These are phyloP conservation scores for Callyntrura guangdongensis DNA, from an alignment of 2,888 invertebrate genomes.

Conservation along the genomic window DNA sequence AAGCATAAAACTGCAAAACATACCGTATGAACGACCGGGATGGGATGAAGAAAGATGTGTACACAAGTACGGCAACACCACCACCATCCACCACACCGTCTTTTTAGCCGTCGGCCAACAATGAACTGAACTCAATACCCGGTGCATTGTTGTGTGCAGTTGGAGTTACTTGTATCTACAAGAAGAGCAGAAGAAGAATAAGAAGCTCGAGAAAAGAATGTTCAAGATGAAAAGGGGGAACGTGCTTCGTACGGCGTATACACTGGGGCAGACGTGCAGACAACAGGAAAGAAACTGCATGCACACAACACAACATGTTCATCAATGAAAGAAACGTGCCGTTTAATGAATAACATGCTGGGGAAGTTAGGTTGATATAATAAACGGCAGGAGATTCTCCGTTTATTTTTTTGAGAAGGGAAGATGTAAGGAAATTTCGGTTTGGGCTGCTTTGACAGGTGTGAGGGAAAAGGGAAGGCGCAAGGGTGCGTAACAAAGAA, in stretches of 20 bases:
- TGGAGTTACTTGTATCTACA: background rate
- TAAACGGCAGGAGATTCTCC: background rate
- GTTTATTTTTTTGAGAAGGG: background rate
- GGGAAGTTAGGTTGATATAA: background rate
- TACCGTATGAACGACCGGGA: slow-evolving; percentile 29
- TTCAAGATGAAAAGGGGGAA: slow-evolving; percentile 34
- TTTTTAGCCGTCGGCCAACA: background rate
- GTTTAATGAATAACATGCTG: background rate
- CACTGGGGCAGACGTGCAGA: background rate
- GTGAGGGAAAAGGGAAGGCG: background rate
- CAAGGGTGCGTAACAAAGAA: background rate
- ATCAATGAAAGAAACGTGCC: slow-evolving; percentile 22
- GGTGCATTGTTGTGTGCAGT: slow-evolving; percentile 8
- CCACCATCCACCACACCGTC: background rate
- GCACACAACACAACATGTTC: background rate
- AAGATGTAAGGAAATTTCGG: too few relatives aligned
- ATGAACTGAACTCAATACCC: background rate
- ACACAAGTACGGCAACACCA: background rate
- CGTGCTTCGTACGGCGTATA: slow-evolving; percentile 29
- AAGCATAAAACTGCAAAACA: slow-evolving; percentile 6
- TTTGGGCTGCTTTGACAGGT: too few relatives aligned
- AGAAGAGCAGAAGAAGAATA: background rate
- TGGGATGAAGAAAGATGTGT: background rate
- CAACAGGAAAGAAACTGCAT: background rate
- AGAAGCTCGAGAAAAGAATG: background rate